A percentile compares a stretch with the other conserved stretches of the same genome.
phyloP scores from a whole-genome alignment of 1,140 invertebrate species.

The Drosophila ficusphila region DNA sequence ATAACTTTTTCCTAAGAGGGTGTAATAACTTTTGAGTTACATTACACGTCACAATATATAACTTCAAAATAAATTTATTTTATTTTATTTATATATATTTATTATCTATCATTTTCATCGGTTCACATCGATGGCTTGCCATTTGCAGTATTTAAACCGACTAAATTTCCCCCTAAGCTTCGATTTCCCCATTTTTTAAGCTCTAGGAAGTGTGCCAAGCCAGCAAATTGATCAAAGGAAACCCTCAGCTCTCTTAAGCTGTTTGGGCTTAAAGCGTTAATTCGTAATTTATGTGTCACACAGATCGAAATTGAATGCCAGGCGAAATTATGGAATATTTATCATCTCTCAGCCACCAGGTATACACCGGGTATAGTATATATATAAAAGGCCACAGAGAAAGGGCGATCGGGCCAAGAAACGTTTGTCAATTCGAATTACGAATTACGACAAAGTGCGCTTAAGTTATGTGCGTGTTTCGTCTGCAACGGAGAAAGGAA shows the following conservation, averaged over 20 bases:
- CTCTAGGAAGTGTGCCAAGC: constrained; percentile 16
- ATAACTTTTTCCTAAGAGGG: too few species aligned
- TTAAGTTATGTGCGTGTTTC: constrained; percentile 69
- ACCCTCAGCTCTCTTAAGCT: background rate
- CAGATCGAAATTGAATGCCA: constrained; percentile 83
- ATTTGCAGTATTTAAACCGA: background rate
- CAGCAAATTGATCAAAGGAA: constrained; percentile 38
- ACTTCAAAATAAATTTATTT: too few species aligned
- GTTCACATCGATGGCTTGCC: too few species aligned
- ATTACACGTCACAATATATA: too few species aligned
- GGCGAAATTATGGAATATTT: constrained; percentile 84
- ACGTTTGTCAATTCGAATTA: constrained; percentile 83
- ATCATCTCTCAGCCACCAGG: constrained; percentile 66
- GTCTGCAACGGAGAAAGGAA: constrained; percentile 21
- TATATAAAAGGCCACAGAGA: background rate
- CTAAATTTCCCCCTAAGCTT: background rate
- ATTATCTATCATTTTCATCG: too few species aligned
- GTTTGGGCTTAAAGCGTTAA: constrained; percentile 82
- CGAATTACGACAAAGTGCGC: constrained; percentile 82
- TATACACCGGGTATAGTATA: too few species aligned
- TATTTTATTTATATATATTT: too few species aligned
- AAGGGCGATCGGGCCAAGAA: constrained; percentile 30
- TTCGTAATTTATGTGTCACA: constrained; percentile 84
- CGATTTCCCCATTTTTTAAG: constrained; percentile 8
- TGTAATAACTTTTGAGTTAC: too few species aligned